phyloP scores from a whole-genome alignment of 2,888 invertebrate genomes.

The Tenthredo scrophulariae region DNA sequence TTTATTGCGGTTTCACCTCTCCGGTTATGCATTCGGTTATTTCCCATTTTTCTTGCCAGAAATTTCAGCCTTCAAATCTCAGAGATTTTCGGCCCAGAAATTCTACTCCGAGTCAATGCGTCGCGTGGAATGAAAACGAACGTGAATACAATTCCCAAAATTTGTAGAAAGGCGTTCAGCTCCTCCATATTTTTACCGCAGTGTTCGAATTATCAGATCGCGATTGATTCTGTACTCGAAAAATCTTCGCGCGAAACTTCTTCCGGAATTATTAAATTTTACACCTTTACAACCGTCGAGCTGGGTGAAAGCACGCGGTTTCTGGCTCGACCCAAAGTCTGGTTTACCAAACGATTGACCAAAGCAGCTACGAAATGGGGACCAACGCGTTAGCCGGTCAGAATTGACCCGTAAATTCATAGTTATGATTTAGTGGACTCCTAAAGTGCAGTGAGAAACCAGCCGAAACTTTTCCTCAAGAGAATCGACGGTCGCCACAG shows the following conservation, averaged over 20 bases:
- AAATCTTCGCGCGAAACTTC: background rate
- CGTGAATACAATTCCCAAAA: background rate
- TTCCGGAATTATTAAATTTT: background rate
- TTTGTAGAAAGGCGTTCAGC: background rate
- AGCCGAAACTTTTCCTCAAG: constrained; percentile 56
- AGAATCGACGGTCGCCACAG: constrained; percentile 67
- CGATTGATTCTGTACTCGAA: background rate
- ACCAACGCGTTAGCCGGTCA: constrained; percentile 16
- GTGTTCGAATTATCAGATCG: background rate
- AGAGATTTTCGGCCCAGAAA: background rate
- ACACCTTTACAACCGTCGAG: constrained; percentile 20
- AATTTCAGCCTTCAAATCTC: background rate
- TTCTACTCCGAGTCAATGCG: background rate
- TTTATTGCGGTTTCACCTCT: constrained; percentile 57
- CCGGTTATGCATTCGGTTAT: background rate
- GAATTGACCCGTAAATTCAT: constrained; percentile 71
- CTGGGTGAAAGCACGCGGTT: constrained; percentile 48
- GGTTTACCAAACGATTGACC: constrained; percentile 43
- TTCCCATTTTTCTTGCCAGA: background rate
- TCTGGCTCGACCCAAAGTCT: constrained; percentile 16
- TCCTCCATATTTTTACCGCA: background rate
- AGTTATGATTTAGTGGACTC: constrained; percentile 67
- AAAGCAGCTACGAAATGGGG: background rate
- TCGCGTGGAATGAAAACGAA: background rate
- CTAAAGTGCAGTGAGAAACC: constrained; percentile 40